Evolutionary conservation across 1,140 invertebrate species (phyloP).

Genomic region (Drosophila bocqueti): DNA sequence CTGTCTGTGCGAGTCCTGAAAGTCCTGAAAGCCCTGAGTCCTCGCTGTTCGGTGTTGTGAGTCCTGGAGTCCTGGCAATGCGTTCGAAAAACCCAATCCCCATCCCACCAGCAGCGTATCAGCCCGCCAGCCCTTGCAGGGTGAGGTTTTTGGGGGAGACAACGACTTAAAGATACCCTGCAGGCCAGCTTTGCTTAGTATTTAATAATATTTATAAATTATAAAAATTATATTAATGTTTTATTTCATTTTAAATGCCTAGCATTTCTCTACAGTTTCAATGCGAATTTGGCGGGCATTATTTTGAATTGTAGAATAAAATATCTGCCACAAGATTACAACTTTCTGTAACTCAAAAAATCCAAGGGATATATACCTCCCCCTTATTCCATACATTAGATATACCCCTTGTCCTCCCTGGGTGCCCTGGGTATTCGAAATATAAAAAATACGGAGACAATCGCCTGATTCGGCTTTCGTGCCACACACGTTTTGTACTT

Average conservation of each 20-base stretch:
- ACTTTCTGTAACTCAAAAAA: too few relatives aligned
- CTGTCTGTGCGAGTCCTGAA: slow-evolving; percentile 25
- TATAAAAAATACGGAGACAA: slow-evolving; percentile 52
- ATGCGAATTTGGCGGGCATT: too few relatives aligned
- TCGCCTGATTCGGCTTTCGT: slow-evolving; percentile 72
- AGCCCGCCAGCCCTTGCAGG: not conserved
- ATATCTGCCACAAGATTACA: too few relatives aligned
- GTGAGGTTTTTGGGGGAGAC: not conserved
- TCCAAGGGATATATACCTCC: too few relatives aligned
- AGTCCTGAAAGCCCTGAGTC: slow-evolving; percentile 18
- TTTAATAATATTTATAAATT: not conserved
- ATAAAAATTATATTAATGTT: not conserved
- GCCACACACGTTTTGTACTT: slow-evolving; percentile 71
- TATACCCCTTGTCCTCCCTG: not conserved
- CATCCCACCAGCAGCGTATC: not conserved
- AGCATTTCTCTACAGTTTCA: not conserved
- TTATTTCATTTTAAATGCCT: not conserved
- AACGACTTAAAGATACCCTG: not conserved
- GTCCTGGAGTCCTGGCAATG: slow-evolving; percentile 51
- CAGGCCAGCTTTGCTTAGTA: too few relatives aligned
- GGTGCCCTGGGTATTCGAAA: slow-evolving; percentile 1
- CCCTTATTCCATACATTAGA: too few relatives aligned
- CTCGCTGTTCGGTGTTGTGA: slow-evolving; percentile 1
- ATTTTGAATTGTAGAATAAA: too few relatives aligned
- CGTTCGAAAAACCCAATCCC: slow-evolving; percentile 39